Evolutionary conservation across 2,888 invertebrate genomes (phyloP).

Genomic region (Blastobasis lacticolella): DNA sequence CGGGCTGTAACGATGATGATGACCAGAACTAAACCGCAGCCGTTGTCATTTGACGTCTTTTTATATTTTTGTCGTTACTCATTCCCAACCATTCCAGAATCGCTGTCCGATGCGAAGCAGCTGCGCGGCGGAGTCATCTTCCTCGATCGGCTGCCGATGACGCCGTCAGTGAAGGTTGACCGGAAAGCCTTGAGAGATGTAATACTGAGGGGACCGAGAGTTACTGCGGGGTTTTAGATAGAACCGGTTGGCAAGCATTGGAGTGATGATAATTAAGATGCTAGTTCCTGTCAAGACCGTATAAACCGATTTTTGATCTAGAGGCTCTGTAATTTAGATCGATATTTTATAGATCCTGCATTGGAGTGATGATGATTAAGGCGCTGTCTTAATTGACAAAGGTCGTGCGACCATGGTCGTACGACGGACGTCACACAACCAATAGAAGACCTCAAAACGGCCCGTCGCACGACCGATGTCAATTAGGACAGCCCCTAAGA

Average conservation of each 20-base stretch:
- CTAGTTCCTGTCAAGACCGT: background rate
- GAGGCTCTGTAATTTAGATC: background rate
- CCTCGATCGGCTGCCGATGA: constrained; percentile 30
- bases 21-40: too few species aligned
- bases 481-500: too few species aligned
- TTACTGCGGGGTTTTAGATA: background rate
- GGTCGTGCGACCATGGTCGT: too few species aligned
- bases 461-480: too few species aligned
- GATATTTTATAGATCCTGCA: too few species aligned
- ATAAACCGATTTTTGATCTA: background rate
- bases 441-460: too few species aligned
- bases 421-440: too few species aligned
- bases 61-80: too few species aligned
- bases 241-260: background rate
- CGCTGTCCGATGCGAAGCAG: constrained; percentile 28
- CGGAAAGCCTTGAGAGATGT: constrained; percentile 34
- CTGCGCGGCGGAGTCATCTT: constrained; percentile 40
- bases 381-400: background rate
- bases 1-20: too few species aligned
- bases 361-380: background rate
- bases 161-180: constrained; percentile 30
- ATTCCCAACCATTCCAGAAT: constrained; percentile 21
- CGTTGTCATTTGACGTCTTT: too few species aligned
- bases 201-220: constrained; percentile 12
- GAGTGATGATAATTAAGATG: background rate